Evolutionary conservation across 2,113 vertebrate species (phyloP).

Genomic region (Meriones unguiculatus): DNA sequence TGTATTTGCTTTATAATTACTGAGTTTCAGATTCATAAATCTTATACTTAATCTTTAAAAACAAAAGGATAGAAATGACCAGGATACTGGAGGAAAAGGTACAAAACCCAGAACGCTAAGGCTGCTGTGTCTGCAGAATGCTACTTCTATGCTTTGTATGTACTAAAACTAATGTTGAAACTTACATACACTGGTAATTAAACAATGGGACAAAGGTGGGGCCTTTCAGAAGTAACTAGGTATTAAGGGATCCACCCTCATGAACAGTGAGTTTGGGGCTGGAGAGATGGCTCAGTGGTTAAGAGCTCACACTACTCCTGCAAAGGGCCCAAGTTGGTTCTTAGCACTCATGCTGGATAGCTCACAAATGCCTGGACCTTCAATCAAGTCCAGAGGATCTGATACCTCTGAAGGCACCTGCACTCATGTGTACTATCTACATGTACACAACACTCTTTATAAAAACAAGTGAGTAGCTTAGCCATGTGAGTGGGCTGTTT

Average conservation of each 20-base stretch:
- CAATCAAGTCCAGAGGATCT: background rate
- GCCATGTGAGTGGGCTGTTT: background rate
- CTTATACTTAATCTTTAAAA: constrained; percentile 58
- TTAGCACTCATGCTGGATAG: background rate
- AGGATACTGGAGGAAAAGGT: constrained; percentile 17
- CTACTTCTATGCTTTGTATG: background rate
- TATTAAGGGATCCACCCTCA: background rate
- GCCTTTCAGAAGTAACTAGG: background rate
- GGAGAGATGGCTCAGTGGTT: background rate
- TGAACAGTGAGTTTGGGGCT: background rate
- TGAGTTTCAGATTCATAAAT: constrained; percentile 29
- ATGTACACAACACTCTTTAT: background rate
- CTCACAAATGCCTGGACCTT: background rate
- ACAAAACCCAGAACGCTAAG: constrained; percentile 12
- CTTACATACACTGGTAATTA: background rate
- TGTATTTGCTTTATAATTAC: constrained; percentile 36
- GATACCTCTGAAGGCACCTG: background rate
- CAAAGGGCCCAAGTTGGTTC: background rate
- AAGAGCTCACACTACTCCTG: background rate
- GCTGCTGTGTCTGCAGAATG: background rate
- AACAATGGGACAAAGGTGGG: background rate
- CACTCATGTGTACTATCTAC: background rate
- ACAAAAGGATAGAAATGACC: background rate
- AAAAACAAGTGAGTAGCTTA: background rate
- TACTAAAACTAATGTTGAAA: background rate